Percentiles rank a stretch among this genome's conserved stretches.
Evolutionary conservation across 92 coral and sea anemone species (phyloP).

Genomic region (Hydrozoanthus gracilis): DNA sequence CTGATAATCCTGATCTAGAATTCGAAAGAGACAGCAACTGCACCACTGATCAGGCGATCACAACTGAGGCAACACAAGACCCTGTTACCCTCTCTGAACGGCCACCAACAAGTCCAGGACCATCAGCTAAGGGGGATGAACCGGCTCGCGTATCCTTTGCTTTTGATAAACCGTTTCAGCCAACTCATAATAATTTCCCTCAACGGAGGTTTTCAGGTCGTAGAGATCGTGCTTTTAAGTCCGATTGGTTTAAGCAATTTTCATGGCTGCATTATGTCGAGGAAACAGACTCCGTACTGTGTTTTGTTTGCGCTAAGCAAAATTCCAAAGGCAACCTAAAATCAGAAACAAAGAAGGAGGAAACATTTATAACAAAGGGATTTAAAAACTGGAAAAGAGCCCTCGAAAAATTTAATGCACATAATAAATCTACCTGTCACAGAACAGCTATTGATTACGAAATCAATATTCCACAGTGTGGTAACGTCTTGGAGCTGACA

Average conservation of each 20-base stretch:
- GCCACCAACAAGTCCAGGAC: constrained; percentile 25
- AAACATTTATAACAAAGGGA: constrained; percentile 48
- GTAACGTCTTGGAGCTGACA: constrained; percentile 49
- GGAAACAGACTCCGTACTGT: constrained; percentile 48
- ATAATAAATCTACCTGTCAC: constrained; percentile 52
- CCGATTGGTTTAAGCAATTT: constrained; percentile 45
- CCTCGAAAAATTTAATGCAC: constrained; percentile 44
- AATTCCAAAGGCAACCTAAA: constrained; percentile 46
- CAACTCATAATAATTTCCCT: constrained; percentile 22
- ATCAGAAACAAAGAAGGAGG: constrained; percentile 49
- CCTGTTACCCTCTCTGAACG: constrained; percentile 3
- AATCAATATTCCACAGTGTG: constrained; percentile 45
- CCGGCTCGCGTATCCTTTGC: constrained; percentile 16
- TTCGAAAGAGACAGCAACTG: constrained; percentile 30
- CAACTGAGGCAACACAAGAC: constrained; percentile 22
- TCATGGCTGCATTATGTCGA: constrained; percentile 51
- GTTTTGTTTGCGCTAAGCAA: constrained; percentile 45
- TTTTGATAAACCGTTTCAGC: constrained; percentile 37
- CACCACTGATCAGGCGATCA: constrained; percentile 27
- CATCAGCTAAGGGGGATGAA: constrained; percentile 21
- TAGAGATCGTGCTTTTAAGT: constrained; percentile 50
- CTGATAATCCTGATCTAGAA: constrained; percentile 36
- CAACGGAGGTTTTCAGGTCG: constrained; percentile 28
- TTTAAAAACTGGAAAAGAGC: constrained; percentile 44
- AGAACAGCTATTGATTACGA: constrained; percentile 51